Evolutionary conservation across 2,888 invertebrate genomes (phyloP).

Genomic region (Nebria brevicollis): DNA sequence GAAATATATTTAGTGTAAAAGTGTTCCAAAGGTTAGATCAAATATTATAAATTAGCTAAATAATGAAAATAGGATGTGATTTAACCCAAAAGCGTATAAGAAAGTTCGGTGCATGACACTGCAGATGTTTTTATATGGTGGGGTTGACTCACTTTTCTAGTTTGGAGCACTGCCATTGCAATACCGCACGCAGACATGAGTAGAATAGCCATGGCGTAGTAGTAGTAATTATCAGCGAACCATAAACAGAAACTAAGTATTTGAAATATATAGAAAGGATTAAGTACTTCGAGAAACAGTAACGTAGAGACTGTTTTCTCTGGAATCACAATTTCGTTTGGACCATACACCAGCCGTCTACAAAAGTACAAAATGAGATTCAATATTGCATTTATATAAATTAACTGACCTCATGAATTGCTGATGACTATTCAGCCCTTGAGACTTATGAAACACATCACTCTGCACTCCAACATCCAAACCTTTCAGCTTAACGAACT

Average conservation of each 20-base stretch:
- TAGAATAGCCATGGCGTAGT: conserved; percentile 88
- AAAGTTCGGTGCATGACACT: too few species aligned
- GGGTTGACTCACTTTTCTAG: conserved; percentile 73
- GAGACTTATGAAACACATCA: conserved; percentile 71
- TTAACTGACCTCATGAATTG: conserved; percentile 71
- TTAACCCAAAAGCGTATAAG: too few species aligned
- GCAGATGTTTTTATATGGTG: too few species aligned
- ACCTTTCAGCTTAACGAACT: conserved; percentile 78
- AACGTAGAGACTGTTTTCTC: conserved; percentile 77
- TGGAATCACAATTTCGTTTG: conserved; percentile 85
- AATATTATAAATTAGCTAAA: too few species aligned
- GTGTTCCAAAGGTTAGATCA: too few species aligned
- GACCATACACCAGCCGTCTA: conserved; percentile 83
- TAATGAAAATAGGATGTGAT: too few species aligned
- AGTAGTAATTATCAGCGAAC: conserved; percentile 89
- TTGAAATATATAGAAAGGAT: conserved; percentile 97
- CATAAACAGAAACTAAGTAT: conserved; percentile 89
- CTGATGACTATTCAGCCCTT: conserved; percentile 69
- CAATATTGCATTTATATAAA: conserved; percentile 28
- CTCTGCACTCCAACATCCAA: conserved; percentile 76
- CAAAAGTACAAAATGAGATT: conserved; percentile 40
- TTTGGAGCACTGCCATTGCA: conserved; percentile 84
- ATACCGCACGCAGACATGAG: conserved; percentile 87
- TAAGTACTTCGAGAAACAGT: conserved; percentile 83
- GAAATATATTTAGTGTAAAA: too few species aligned